A percentile compares a stretch with the other conserved stretches of the same genome.
These are phyloP conservation scores for Helleia helle DNA, from an alignment of 2,888 invertebrate genomes.

Conservation along the genomic window DNA sequence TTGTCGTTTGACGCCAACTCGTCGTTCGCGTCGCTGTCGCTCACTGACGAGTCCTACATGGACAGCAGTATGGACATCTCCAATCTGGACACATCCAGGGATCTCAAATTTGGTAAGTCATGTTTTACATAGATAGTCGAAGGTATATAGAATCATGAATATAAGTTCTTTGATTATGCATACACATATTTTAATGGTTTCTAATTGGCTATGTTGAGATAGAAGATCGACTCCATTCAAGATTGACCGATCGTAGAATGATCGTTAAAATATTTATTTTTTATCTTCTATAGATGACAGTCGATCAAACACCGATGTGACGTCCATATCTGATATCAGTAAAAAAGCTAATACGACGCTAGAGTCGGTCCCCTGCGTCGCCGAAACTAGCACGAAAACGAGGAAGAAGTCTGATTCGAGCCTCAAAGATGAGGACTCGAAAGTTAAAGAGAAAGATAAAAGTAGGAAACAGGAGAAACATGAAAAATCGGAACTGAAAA, in stretches of 20 bases:
- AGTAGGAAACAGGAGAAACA: constrained; percentile 37
- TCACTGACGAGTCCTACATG: constrained; percentile 55
- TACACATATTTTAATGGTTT: too few relatives aligned
- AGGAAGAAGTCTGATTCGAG: constrained; percentile 61
- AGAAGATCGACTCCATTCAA: too few relatives aligned
- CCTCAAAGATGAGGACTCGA: constrained; percentile 53
- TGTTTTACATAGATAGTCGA: too few relatives aligned
- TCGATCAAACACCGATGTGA: constrained; percentile 45
- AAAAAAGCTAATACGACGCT: constrained; percentile 30
- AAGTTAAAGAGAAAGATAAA: constrained; percentile 38
- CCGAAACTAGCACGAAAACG: constrained; percentile 37
- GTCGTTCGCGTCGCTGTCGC: constrained; percentile 55
- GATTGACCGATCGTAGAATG: not conserved
- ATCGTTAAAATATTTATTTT: not conserved
- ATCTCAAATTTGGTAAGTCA: constrained; percentile 39
- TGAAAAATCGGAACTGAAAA: constrained; percentile 36
- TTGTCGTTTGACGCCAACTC: constrained; percentile 39
- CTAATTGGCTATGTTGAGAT: too few relatives aligned
- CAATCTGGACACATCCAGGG: constrained; percentile 45
- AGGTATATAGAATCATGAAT: too few relatives aligned
- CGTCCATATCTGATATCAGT: constrained; percentile 37
- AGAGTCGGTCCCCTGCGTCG: constrained; percentile 25
- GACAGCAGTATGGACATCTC: constrained; percentile 49
- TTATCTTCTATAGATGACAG: constrained; percentile 39
- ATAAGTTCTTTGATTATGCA: too few relatives aligned